Conservation (phyloP, 2,888 invertebrate genomes). For the Protophormia terraenovae region DNA sequence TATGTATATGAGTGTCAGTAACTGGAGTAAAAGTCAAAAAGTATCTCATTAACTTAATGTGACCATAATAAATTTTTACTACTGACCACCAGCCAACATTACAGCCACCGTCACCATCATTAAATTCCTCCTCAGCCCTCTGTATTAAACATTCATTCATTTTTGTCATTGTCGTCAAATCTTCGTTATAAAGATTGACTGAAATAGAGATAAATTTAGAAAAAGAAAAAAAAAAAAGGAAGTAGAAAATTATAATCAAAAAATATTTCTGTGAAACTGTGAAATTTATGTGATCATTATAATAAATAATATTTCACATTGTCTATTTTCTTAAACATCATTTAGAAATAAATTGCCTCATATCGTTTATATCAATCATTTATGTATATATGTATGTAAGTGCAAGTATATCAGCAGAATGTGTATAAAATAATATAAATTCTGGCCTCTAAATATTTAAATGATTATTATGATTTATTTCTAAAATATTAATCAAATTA, state of each 20-base stretch:
- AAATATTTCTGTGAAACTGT: conserved; percentile 3
- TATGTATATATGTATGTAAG: not conserved
- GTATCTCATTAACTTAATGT: conserved; percentile 61
- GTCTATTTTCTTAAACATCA: not conserved
- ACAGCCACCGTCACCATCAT: not conserved
- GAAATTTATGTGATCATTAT: conserved; percentile 46
- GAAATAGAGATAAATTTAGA: not conserved
- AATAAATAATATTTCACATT: conserved; percentile 32
- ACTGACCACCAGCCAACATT: not conserved
- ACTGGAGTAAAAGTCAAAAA: conserved; percentile 43
- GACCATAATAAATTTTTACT: conserved; percentile 46
- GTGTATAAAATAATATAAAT: too few relatives aligned
- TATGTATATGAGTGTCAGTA: not conserved
- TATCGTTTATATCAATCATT: conserved; percentile 36
- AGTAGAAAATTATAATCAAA: not conserved
- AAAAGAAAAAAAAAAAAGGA: not conserved
- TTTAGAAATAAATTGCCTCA: conserved; percentile 17
- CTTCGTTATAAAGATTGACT: not conserved
- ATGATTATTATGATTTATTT: not conserved
- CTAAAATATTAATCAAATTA: not conserved
- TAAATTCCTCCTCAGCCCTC: not conserved
- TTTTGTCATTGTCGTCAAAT: not conserved
- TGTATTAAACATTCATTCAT: not conserved
- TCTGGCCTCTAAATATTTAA: not conserved
- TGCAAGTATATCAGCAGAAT: too few relatives aligned